Base-by-base conservation (phyloP, 2,888 invertebrate genomes). In the Ormyrus rosae region DNA sequence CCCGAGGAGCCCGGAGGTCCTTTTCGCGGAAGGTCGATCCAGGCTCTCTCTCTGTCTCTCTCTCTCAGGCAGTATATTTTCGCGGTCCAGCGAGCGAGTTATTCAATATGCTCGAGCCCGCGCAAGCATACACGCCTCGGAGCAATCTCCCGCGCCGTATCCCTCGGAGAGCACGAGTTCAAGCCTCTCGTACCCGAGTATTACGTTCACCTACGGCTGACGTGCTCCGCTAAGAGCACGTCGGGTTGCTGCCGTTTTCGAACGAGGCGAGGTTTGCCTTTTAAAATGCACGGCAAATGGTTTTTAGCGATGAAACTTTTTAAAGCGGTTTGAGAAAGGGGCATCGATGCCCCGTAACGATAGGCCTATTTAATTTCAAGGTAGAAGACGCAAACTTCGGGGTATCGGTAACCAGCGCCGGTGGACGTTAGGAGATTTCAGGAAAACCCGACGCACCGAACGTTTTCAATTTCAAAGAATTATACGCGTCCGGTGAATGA, bases 81-180 rank as follows among this genome's bases (percentile, higher is more conserved):
- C 90, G 90, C 90, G 90, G 90, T 90, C 90, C 90, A 90, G 90
- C 90, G 90, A 90, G 88, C 90, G 89, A 89, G 90, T 90, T 90
- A 90, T 90, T 90, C 90, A 90, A 90, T 90, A 90, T 90, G 89
- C 89, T 88, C 89, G 88, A 87, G 87, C 89, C 89, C 88, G 87
- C 34, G 34, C 34, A 34, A 34, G 34, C 34, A 9, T 11, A 13
- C 55, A 87, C 88, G 88, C 89, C 89, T 89, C 85, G 87, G 88
- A 88, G 90, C 90, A 88, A 90, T 90, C 88, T 89, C 85, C 84
- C 84, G 85, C 86, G 13, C 46, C 50, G 45, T 34, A 34, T 34
- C 34, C 34, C 34, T 34, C 34, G 2, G 34, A 34, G 34, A 34
- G 34, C 34, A 34, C 34, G 34, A 34, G 34, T 34, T 34, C 34